A percentile compares a stretch with the other conserved stretches of the same genome.
These are phyloP conservation scores for Noturus placidus DNA, from an alignment of 2,113 vertebrate species.

Conservation along the genomic window DNA sequence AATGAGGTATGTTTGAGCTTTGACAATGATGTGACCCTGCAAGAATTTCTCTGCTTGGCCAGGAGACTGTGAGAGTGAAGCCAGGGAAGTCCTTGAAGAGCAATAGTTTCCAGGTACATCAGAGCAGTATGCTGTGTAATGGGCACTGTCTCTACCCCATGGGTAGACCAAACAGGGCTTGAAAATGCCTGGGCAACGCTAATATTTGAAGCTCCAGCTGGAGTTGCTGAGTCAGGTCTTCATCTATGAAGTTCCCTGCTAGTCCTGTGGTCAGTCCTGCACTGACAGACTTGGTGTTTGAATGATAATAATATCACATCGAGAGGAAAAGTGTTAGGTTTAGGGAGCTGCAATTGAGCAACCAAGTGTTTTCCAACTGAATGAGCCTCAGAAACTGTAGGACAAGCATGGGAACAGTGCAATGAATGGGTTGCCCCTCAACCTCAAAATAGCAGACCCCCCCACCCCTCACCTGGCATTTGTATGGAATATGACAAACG, in stretches of 20 bases:
- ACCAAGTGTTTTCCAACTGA: not conserved
- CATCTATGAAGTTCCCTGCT: not conserved
- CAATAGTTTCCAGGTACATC: not conserved
- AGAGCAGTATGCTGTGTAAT: not conserved
- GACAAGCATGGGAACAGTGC: not conserved
- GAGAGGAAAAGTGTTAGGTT: not conserved
- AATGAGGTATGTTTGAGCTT: not conserved
- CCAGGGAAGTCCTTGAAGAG: not conserved
- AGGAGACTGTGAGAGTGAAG: not conserved
- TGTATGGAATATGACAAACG: not conserved
- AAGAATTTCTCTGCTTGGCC: not conserved
- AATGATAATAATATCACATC: not conserved
- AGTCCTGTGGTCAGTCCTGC: not conserved
- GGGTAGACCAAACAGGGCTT: not conserved
- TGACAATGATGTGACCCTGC: not conserved
- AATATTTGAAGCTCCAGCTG: not conserved
- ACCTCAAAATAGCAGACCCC: not conserved
- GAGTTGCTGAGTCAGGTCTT: not conserved
- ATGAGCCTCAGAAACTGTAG: not conserved
- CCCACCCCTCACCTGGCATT: not conserved
- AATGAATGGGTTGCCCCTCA: not conserved
- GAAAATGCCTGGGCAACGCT: not conserved
- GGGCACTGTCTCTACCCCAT: not conserved
- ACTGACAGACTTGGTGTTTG: not conserved
- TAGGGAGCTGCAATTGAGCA: not conserved